Evolutionary conservation across 1,140 invertebrate species (phyloP).

Genomic region (Drosophila bocqueti): DNA sequence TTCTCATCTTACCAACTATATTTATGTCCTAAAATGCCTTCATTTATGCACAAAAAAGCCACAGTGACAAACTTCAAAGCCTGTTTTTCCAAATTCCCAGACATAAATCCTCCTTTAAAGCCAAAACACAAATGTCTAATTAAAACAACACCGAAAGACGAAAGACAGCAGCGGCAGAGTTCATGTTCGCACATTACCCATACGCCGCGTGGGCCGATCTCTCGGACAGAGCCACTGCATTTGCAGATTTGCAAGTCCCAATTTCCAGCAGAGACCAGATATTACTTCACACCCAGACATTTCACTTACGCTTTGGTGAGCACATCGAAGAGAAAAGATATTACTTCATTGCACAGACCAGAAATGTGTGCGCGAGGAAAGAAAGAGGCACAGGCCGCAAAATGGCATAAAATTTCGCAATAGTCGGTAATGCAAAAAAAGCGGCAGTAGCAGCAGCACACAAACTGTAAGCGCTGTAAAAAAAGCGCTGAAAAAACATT

Average conservation of each 20-base stretch:
- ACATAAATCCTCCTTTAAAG: slow-evolving; percentile 48
- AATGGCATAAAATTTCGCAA: slow-evolving; percentile 55
- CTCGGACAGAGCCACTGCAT: slow-evolving; percentile 31
- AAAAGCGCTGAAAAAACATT: slow-evolving; percentile 37
- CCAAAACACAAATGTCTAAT: slow-evolving; percentile 39
- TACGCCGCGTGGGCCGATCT: slow-evolving; percentile 48
- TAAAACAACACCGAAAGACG: slow-evolving; percentile 35
- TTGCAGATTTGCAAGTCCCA: slow-evolving; percentile 72
- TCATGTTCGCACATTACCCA: slow-evolving; percentile 42
- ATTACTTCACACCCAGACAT: slow-evolving; percentile 70
- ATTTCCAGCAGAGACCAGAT: slow-evolving; percentile 53
- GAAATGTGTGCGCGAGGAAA: slow-evolving; percentile 58
- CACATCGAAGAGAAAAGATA: slow-evolving; percentile 67
- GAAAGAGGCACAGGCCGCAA: slow-evolving; percentile 34
- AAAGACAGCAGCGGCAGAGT: background rate
- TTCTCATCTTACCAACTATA: background rate
- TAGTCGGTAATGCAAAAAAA: slow-evolving; percentile 52
- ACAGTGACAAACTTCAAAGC: slow-evolving; percentile 11
- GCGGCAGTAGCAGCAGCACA: slow-evolving; percentile 28
- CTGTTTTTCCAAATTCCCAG: slow-evolving; percentile 39
- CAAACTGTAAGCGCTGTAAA: slow-evolving; percentile 50
- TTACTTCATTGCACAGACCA: slow-evolving; percentile 82
- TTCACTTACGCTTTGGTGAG: slow-evolving; percentile 73
- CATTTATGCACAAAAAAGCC: background rate
- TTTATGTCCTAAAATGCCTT: background rate